phyloP scores from a whole-genome alignment of 2,888 invertebrate genomes.

The Sarcophaga carnaria region DNA sequence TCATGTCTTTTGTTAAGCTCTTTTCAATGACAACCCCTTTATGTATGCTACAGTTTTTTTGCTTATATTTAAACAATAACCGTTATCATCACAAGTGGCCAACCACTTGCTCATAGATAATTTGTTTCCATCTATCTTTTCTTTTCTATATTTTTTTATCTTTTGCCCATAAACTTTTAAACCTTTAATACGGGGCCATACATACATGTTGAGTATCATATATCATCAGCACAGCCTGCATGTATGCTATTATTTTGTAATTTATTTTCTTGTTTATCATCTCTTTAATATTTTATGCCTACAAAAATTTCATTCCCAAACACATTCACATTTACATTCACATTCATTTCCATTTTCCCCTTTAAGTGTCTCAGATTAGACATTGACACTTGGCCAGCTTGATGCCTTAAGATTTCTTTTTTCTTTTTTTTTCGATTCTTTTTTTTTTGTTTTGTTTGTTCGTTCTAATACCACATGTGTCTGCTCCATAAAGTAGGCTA shows the following conservation, averaged over 20 bases:
- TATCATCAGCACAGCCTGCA: constrained; percentile 30
- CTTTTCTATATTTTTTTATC: too few species aligned
- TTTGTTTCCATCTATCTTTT: too few species aligned
- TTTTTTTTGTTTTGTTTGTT: neutral
- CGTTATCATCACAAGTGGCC: neutral
- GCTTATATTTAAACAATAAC: neutral
- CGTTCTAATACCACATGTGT: neutral
- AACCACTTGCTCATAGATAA: neutral
- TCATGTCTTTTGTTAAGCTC: too few species aligned
- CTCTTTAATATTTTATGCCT: constrained; percentile 23
- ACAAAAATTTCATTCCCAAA: neutral
- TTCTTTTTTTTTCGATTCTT: neutral
- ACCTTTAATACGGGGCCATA: neutral
- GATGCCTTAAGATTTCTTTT: neutral
- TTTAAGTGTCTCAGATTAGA: neutral
- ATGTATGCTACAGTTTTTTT: neutral
- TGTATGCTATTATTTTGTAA: constrained; percentile 29
- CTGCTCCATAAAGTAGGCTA: constrained; percentile 1
- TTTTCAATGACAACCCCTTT: neutral
- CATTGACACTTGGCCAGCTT: constrained; percentile 6
- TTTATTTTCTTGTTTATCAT: constrained; percentile 15
- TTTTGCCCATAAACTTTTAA: too few species aligned
- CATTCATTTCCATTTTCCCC: neutral
- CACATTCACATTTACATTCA: too few species aligned
- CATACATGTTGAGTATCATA: neutral